Percentiles rank a stretch among this genome's conserved stretches.
These are phyloP conservation scores for Eristalis pertinax DNA, from an alignment of 2,888 invertebrate genomes.

Conservation along the genomic window DNA sequence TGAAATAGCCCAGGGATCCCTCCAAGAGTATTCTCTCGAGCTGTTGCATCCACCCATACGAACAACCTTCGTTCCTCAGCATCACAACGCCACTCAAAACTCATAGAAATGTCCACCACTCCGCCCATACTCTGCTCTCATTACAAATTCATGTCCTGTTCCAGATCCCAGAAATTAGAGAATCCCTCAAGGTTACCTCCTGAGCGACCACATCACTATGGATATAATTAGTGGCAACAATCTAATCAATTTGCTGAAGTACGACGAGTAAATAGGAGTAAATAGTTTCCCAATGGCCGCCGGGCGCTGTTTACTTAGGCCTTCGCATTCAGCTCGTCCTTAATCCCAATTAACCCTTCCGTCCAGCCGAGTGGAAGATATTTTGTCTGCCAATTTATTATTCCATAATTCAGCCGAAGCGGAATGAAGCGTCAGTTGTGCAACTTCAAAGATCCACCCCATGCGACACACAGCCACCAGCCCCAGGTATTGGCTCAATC, in stretches of 20 bases:
- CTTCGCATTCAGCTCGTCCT: slow-evolving; percentile 52
- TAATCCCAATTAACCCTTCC: slow-evolving; percentile 72
- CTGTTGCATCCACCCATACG: no score
- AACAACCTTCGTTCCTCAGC: no score
- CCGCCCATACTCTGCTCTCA: not conserved
- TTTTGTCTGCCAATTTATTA: slow-evolving; percentile 60
- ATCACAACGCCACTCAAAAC: no score
- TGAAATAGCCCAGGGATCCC: no score
- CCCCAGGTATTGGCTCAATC: slow-evolving; percentile 58
- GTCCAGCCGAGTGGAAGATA: slow-evolving; percentile 47
- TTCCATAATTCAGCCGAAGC: slow-evolving; percentile 7
- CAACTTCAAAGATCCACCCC: slow-evolving; percentile 63
- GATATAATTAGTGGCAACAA: slow-evolving; percentile 66
- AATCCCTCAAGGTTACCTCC: slow-evolving; percentile 7
- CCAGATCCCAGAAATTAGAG: not conserved
- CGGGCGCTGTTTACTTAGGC: slow-evolving; percentile 63
- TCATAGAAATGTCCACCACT: no score
- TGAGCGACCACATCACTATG: slow-evolving; percentile 13
- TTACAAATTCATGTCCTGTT: not conserved
- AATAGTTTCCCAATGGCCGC: slow-evolving; percentile 66
- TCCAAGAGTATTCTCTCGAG: no score
- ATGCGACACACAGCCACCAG: not conserved
- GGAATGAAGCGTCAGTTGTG: slow-evolving; percentile 38
- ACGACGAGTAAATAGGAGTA: slow-evolving; percentile 32
- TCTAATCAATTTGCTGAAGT: slow-evolving; percentile 66